phyloP scores from a whole-genome alignment of 1,140 invertebrate genomes.

The Saccostrea echinata region DNA sequence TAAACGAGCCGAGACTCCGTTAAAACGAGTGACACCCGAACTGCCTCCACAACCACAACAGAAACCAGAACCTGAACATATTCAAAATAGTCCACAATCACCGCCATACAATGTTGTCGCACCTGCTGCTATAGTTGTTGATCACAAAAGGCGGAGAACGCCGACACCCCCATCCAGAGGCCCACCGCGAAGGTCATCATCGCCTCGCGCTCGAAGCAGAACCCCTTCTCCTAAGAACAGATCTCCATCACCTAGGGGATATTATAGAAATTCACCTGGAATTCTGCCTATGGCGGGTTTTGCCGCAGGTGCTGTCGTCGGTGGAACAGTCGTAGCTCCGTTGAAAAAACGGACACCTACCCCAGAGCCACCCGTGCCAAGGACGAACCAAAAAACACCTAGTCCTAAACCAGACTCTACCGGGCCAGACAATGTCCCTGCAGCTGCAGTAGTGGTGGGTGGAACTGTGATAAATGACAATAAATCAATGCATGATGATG shows the following conservation, averaged over 20 bases:
- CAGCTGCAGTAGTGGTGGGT: neutral
- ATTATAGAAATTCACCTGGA: slow-evolving; percentile 1
- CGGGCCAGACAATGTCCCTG: neutral
- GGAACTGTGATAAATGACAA: slow-evolving; percentile 4
- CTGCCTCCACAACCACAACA: neutral
- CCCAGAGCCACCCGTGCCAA: neutral
- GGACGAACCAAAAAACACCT: neutral
- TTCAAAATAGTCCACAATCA: neutral
- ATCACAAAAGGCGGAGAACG: neutral
- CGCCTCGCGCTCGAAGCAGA: neutral
- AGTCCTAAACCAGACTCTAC: slow-evolving; percentile 24
- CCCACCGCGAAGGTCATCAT: neutral
- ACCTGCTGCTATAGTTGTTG: neutral
- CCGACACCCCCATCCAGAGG: neutral
- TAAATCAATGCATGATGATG: neutral
- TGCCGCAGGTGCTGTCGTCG: neutral
- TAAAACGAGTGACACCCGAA: neutral
- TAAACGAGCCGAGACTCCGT: neutral
- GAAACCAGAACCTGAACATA: neutral
- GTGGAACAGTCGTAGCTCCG: slow-evolving; percentile 2
- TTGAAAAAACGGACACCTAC: neutral
- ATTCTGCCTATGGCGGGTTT: slow-evolving; percentile 5
- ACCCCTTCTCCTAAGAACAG: neutral
- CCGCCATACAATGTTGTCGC: neutral
- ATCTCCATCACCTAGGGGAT: neutral